Evolutionary conservation across 2,113 vertebrate genomes (phyloP).

Genomic region (Glaucomys volans): DNA sequence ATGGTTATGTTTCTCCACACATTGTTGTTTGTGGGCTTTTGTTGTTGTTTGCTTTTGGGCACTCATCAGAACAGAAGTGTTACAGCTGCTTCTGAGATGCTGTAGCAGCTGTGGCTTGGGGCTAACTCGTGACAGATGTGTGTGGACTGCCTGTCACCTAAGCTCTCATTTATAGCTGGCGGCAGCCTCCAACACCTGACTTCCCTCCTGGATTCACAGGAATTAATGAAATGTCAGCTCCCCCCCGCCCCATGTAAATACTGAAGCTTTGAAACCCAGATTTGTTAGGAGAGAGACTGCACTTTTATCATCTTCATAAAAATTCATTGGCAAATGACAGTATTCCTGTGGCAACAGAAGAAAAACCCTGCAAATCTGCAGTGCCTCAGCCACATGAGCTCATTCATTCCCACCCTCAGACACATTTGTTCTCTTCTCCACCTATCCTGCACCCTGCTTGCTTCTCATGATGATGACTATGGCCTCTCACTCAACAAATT

Average conservation of each 20-base stretch:
- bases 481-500: not conserved
- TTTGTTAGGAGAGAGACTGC: not conserved
- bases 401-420: not conserved
- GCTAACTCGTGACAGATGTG: not conserved
- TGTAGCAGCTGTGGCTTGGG: not conserved
- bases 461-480: not conserved
- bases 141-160: conserved; percentile 21
- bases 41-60: conserved; percentile 42
- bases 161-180: not conserved
- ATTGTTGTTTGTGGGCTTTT: not conserved
- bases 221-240: conserved; percentile 51
- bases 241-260: not conserved
- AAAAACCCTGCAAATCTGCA: not conserved
- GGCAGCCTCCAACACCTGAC: not conserved
- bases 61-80: conserved; percentile 33
- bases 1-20: not conserved
- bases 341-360: not conserved
- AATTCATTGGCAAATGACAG: not conserved
- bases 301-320: conserved; percentile 40
- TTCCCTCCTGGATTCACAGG: not conserved
- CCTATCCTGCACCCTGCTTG: not conserved
- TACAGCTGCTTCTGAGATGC: conserved; percentile 48
- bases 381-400: not conserved
- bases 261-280: conserved; percentile 42
- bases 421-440: not conserved